Conservation (phyloP, 2,113 vertebrate genomes). For the Campylomormyrus numenius region DNA sequence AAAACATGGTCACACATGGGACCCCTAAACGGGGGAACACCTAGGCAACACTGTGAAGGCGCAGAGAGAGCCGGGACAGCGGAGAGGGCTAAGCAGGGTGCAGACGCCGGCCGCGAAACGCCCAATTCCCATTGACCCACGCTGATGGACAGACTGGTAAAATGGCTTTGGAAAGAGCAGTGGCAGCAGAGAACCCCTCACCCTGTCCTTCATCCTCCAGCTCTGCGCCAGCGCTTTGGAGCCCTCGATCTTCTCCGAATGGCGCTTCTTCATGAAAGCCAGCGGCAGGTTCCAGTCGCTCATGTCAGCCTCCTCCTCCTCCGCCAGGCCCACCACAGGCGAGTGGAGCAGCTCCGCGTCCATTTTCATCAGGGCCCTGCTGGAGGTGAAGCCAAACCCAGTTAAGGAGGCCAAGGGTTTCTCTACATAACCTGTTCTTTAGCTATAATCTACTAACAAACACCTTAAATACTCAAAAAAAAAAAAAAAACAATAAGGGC, state of each 20-base stretch:
- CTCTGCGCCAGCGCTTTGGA: constrained; percentile 95
- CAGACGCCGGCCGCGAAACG: background rate
- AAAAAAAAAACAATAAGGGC: background rate
- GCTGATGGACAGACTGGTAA: background rate
- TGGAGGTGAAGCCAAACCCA: background rate
- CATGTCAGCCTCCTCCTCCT: constrained; percentile 84
- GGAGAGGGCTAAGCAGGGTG: background rate
- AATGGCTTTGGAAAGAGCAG: background rate
- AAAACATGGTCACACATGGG: background rate
- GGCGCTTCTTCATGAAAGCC: constrained; percentile 96
- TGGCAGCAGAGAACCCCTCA: constrained; percentile 44
- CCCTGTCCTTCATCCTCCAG: constrained; percentile 99
- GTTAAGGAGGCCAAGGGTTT: background rate
- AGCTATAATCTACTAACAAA: background rate
- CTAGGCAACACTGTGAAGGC: background rate
- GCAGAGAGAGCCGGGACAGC: background rate
- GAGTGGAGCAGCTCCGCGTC: constrained; percentile 70
- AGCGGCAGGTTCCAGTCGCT: constrained; percentile 84
- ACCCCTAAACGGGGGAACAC: background rate
- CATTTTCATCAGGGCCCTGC: constrained; percentile 64
- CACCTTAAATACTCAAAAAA: background rate
- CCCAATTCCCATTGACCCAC: background rate
- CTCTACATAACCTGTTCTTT: background rate
- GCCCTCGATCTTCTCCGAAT: constrained; percentile 96
- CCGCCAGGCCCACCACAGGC: constrained; percentile 74